These are phyloP conservation scores for Megastigmus dorsalis DNA, from an alignment of 2,888 invertebrate genomes.

Conservation along the genomic window DNA sequence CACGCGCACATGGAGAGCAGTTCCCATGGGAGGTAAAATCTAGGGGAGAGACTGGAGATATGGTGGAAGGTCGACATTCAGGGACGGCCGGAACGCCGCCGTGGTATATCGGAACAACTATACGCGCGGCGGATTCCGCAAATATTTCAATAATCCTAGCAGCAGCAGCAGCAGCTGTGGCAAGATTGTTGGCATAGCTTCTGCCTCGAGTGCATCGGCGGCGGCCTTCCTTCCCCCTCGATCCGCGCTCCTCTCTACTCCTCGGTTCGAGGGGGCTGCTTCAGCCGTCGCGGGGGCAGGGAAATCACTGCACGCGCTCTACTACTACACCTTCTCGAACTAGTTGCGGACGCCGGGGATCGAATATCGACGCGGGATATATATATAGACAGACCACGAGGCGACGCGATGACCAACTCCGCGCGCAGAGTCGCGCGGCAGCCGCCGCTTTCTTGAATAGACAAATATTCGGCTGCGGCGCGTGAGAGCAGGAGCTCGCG, in stretches of 20 bases:
- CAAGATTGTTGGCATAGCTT: conserved; percentile 68
- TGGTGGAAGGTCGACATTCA: conserved; percentile 39
- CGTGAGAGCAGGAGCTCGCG: too few species aligned
- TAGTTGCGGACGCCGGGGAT: conserved; percentile 56
- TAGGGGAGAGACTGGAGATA: too few species aligned
- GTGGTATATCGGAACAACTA: conserved; percentile 53
- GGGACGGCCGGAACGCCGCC: conserved; percentile 12
- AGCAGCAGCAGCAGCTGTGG: conserved; percentile 60
- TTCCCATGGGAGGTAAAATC: too few species aligned
- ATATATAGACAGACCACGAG: conserved; percentile 32
- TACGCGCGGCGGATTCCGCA: conserved; percentile 65
- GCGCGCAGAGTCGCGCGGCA: too few species aligned
- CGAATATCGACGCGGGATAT: conserved; percentile 51
- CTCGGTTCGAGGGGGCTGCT: background rate
- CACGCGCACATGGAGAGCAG: too few species aligned
- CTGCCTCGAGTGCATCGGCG: background rate
- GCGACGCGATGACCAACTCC: too few species aligned
- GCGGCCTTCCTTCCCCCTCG: background rate
- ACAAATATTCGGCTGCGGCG: too few species aligned
- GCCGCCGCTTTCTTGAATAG: too few species aligned
- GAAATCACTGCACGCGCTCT: background rate
- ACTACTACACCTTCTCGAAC: conserved; percentile 50
- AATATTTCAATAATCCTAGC: conserved; percentile 69
- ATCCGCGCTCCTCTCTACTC: conserved; percentile 5
- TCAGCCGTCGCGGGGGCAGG: background rate